Base-by-base conservation (phyloP, 2,888 invertebrate genomes). In the Cheilosia vulpina region DNA sequence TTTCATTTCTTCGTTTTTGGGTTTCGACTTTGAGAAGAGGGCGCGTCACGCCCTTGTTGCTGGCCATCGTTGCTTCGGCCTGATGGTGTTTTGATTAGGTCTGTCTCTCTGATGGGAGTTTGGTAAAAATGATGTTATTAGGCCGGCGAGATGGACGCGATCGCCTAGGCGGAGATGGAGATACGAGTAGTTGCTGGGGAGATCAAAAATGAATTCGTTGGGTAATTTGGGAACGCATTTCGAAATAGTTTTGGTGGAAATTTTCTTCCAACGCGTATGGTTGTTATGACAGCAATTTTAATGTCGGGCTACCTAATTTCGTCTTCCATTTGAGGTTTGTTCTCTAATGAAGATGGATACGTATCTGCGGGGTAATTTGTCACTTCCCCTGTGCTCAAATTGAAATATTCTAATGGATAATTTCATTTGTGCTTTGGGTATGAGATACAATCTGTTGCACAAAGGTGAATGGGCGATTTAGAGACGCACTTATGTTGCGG, bases 11-110 rank as follows among this genome's bases (percentile, higher is more conserved):
- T 60, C 52, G 50, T 71, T 71, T 65, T 13, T 17, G 34, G 4
- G 13, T 34, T 47, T 50, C 21, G 47, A 13, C 2, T 19, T 52
- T 52, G 19, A 1, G 13, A 24, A 43, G 27, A 27, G 27, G 57
- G 52, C 72, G 57, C 66, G 85, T 81, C 85, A 81, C 85, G 85
- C 85, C 76, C 81, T 81, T 77, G 85, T 75, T 72, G 24, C 7
- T 52, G 65, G 53, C 27, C 68, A 60, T 60, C 58, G 50, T 71
- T 71, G 71, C 66, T 31, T 53, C 43, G 58, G n/a, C 82, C 66
- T 83, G 82, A 83, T 83, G 78, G 82, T 78, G 78, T 83, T 83
- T 83, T 83, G 82, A 83, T 83, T 83, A 65, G 31, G 65, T 66
- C 60, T n/a, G n/a, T 78, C 66, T 83, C 66, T 72, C 41, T 50